These are phyloP conservation scores for Orius insidiosus DNA, from an alignment of 1,140 invertebrate genomes.

Conservation along the genomic window DNA sequence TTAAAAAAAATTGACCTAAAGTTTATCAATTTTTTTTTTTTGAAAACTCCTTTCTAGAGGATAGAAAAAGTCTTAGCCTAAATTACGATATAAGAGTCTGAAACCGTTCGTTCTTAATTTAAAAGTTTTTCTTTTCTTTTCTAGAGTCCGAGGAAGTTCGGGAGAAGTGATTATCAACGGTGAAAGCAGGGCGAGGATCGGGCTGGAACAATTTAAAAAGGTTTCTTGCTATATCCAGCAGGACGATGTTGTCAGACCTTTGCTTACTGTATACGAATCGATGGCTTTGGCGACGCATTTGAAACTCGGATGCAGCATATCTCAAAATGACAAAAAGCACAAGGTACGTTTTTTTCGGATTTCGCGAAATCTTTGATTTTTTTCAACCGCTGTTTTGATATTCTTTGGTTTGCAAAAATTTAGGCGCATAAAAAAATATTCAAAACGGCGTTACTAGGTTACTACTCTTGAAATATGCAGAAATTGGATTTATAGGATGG, in stretches of 20 bases:
- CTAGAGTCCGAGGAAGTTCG: conserved; percentile 33
- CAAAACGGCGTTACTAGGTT: background rate
- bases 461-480: too few relatives aligned
- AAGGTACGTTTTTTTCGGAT: conserved; percentile 19
- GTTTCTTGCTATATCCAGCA: conserved; percentile 85
- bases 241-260: conserved; percentile 65
- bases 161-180: conserved; percentile 48
- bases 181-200: conserved; percentile 43
- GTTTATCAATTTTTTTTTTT: too few relatives aligned
- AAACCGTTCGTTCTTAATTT: too few relatives aligned
- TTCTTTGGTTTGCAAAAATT: background rate
- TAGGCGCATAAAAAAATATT: conserved; percentile 2
- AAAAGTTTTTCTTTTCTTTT: conserved; percentile 7
- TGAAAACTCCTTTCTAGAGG: too few relatives aligned
- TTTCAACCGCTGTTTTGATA: too few relatives aligned
- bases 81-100: too few relatives aligned
- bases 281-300: conserved; percentile 75
- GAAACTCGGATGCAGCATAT: conserved; percentile 51
- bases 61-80: too few relatives aligned
- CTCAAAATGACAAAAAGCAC: conserved; percentile 35
- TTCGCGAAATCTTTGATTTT: too few relatives aligned
- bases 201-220: conserved; percentile 49
- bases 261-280: conserved; percentile 69
- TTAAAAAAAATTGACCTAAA: too few relatives aligned
- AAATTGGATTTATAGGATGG: too few relatives aligned